phyloP scores from a whole-genome alignment of 2,888 invertebrate genomes.

The Phyto melanocephala region DNA sequence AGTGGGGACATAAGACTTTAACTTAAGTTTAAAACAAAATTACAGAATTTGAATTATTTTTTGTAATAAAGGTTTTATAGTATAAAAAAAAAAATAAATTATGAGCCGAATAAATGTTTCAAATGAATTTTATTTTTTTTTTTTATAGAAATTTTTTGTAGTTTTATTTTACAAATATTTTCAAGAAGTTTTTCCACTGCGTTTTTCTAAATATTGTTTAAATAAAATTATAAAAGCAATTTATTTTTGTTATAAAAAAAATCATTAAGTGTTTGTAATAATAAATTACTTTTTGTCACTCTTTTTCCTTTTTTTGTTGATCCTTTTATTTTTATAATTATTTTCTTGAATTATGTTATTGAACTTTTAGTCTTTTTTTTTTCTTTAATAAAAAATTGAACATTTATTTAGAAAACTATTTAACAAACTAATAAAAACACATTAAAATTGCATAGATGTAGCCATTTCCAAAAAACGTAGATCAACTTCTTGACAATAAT shows the following conservation, averaged over 20 bases:
- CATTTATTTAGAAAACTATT: conserved; percentile 50
- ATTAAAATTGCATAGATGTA: conserved; percentile 77
- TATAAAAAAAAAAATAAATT: conserved; percentile 9
- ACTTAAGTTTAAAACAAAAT: conserved; percentile 51
- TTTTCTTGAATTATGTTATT: conserved; percentile 16
- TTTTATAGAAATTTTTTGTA: conserved; percentile 28
- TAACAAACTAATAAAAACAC: conserved; percentile 61
- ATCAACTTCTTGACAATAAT: conserved; percentile 92
- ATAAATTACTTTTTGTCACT: conserved; percentile 59
- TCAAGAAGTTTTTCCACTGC: conserved; percentile 78
- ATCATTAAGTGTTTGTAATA: conserved; percentile 34
- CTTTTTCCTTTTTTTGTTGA: conserved; percentile 61
- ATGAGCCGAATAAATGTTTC: conserved; percentile 48
- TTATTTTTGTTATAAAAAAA: conserved; percentile 40
- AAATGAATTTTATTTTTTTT: conserved; percentile 29
- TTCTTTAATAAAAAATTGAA: conserved; percentile 7
- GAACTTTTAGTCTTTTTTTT: not conserved
- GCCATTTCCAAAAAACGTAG: conserved; percentile 95
- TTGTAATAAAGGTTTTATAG: conserved; percentile 22
- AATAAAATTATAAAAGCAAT: conserved; percentile 44
- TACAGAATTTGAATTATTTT: conserved; percentile 34
- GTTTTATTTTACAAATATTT: conserved; percentile 70
- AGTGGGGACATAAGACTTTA: conserved; percentile 6
- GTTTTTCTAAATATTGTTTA: conserved; percentile 57
- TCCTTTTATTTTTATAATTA: conserved; percentile 47